phyloP scores from a whole-genome alignment of 2,113 vertebrate genomes.

The Apteryx mantelli region DNA sequence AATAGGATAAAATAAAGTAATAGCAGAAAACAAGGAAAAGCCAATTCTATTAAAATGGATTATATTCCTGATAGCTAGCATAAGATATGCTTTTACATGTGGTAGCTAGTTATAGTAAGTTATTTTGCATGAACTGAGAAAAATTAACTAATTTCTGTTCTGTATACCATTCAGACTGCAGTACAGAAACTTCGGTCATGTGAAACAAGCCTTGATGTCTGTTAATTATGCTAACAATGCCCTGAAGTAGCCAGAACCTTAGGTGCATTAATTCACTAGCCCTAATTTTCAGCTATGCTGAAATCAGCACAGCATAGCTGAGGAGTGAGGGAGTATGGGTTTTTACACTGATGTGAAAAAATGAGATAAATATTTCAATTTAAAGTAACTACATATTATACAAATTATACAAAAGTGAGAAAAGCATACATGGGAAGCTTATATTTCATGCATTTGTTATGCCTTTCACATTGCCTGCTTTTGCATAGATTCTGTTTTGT shows the following conservation, averaged over 20 bases:
- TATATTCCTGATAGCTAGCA: not conserved
- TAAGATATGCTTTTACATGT: not conserved
- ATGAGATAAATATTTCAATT: not conserved
- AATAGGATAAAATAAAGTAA: not conserved
- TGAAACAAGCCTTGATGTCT: conserved; percentile 20
- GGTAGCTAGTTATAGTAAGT: not conserved
- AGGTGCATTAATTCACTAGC: not conserved
- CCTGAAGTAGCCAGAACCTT: not conserved
- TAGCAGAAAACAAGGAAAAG: not conserved
- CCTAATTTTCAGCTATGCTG: not conserved
- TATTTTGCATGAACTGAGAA: not conserved
- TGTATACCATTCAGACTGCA: not conserved
- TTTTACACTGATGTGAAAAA: not conserved
- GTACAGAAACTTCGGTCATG: conserved; percentile 1
- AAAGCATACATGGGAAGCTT: not conserved
- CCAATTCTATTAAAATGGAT: not conserved
- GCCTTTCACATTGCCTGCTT: not conserved
- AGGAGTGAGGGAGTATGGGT: rapidly evolving
- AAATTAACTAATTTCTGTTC: not conserved
- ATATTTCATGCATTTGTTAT: not conserved
- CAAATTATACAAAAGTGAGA: not conserved
- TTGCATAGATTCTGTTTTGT: not conserved
- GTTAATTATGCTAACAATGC: conserved; percentile 12
- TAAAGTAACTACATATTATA: not conserved
- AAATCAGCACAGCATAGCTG: not conserved